phyloP scores from a whole-genome alignment of 2,888 invertebrate genomes.

The Nymphalis polychloros region DNA sequence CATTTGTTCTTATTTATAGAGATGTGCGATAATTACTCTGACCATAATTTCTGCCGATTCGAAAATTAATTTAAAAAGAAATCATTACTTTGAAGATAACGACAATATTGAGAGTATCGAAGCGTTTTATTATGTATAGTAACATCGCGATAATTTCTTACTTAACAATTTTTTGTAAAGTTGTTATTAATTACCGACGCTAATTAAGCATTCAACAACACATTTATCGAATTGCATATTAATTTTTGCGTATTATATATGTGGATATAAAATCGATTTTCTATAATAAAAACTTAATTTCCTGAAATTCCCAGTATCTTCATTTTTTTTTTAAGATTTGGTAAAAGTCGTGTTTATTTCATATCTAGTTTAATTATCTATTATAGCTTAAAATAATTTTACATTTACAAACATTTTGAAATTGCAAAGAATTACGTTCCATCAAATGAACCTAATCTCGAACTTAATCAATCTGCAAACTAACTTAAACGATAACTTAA shows the following conservation, averaged over 20 bases:
- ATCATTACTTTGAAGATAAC: neutral
- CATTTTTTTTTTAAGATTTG: too few relatives aligned
- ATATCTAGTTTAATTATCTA: too few relatives aligned
- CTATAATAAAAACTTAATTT: too few relatives aligned
- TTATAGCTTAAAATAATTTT: too few relatives aligned
- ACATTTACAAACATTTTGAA: too few relatives aligned
- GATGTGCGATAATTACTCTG: neutral
- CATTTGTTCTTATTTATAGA: too few relatives aligned
- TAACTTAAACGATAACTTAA: slow-evolving; percentile 14
- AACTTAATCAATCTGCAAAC: neutral
- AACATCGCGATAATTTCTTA: slow-evolving; percentile 20
- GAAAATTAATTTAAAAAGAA: neutral
- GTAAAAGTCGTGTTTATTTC: too few relatives aligned
- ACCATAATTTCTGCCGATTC: too few relatives aligned
- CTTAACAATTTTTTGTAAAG: slow-evolving; percentile 20
- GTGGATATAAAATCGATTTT: too few relatives aligned
- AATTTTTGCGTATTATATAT: neutral
- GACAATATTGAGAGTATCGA: neutral
- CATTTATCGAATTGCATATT: neutral
- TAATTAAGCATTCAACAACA: slow-evolving; percentile 31
- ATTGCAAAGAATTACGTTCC: too few relatives aligned
- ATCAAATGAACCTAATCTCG: neutral
- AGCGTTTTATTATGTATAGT: slow-evolving; percentile 6
- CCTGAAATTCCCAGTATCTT: too few relatives aligned
- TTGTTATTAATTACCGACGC: slow-evolving; percentile 24